phyloP scores from a whole-genome alignment of 2,888 invertebrate species.

The Agrotis ipsilon region DNA sequence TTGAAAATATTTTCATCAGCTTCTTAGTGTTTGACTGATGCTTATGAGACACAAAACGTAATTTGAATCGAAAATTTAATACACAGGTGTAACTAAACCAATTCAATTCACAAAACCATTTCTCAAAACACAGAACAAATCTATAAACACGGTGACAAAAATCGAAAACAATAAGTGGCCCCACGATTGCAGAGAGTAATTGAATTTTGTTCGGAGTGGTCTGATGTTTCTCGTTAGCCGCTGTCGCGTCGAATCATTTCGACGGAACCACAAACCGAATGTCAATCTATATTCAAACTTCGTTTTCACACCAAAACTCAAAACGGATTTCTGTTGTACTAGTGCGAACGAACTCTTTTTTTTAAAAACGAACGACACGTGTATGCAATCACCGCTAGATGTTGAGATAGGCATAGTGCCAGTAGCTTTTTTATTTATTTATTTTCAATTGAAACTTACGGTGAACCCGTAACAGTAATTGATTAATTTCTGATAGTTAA shows the following conservation, averaged over 20 bases:
- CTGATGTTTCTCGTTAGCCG: constrained; percentile 74
- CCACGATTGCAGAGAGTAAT: constrained; percentile 66
- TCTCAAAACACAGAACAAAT: constrained; percentile 24
- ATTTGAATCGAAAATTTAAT: too few species aligned
- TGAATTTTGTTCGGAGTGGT: constrained; percentile 71
- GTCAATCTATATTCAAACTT: constrained; percentile 74
- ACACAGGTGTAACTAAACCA: neutral
- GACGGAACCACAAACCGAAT: constrained; percentile 67
- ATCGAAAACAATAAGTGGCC: constrained; percentile 69
- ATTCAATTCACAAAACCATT: neutral
- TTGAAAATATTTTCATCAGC: too few species aligned
- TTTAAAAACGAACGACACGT: constrained; percentile 53
- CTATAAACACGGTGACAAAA: constrained; percentile 57
- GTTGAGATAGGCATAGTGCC: constrained; percentile 25
- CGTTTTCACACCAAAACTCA: constrained; percentile 72
- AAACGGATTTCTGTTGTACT: constrained; percentile 62
- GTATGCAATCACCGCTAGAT: constrained; percentile 61
- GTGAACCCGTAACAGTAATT: too few species aligned
- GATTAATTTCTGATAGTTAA: too few species aligned
- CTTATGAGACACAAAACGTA: neutral
- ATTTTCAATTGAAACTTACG: too few species aligned
- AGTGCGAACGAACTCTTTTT: constrained; percentile 51
- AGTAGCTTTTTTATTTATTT: constrained; percentile 35
- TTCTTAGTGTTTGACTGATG: too few species aligned
- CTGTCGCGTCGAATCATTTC: constrained; percentile 74